Percentiles rank a stretch among this genome's conserved stretches.
These are phyloP conservation scores for Drosophila kurseongensis DNA, from an alignment of 1,140 invertebrate genomes.

Conservation along the genomic window DNA sequence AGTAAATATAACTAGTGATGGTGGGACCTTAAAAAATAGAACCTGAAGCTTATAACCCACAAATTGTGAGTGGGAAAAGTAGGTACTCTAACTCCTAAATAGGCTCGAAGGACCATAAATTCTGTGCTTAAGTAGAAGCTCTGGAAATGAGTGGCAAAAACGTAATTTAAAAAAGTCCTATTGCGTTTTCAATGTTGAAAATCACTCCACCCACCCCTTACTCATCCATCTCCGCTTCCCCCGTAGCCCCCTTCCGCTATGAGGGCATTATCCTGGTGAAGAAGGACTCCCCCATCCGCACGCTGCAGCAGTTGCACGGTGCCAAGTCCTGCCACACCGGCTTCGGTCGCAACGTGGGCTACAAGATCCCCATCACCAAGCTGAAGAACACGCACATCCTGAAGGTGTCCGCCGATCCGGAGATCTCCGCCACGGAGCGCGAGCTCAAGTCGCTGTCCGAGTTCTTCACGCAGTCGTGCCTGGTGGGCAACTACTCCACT, in stretches of 20 bases:
- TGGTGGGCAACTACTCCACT: slow-evolving; percentile 92
- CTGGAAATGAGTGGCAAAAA: too few relatives aligned
- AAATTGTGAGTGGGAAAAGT: not conserved
- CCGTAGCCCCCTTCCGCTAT: slow-evolving; percentile 89
- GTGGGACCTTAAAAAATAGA: too few relatives aligned
- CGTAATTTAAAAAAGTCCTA: too few relatives aligned
- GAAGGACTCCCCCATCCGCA: slow-evolving; percentile 88
- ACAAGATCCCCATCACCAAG: slow-evolving; percentile 90
- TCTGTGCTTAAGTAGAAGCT: too few relatives aligned
- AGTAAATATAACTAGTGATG: too few relatives aligned
- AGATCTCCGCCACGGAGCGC: slow-evolving; percentile 90
- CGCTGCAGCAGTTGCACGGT: slow-evolving; percentile 88
- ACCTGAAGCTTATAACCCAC: too few relatives aligned
- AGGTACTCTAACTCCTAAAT: not conserved
- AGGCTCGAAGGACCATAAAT: not conserved
- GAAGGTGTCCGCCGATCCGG: slow-evolving; percentile 87
- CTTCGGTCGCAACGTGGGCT: slow-evolving; percentile 91
- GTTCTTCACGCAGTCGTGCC: slow-evolving; percentile 91
- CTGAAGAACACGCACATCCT: slow-evolving; percentile 89
- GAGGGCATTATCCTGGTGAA: slow-evolving; percentile 91
- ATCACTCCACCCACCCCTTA: too few relatives aligned
- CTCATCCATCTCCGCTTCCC: not conserved
- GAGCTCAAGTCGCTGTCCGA: slow-evolving; percentile 90
- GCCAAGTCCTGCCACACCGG: slow-evolving; percentile 92
- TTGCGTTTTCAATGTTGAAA: too few relatives aligned